Evolutionary conservation across 2,113 vertebrate species (phyloP).

Genomic region (Labrus mixtus): DNA sequence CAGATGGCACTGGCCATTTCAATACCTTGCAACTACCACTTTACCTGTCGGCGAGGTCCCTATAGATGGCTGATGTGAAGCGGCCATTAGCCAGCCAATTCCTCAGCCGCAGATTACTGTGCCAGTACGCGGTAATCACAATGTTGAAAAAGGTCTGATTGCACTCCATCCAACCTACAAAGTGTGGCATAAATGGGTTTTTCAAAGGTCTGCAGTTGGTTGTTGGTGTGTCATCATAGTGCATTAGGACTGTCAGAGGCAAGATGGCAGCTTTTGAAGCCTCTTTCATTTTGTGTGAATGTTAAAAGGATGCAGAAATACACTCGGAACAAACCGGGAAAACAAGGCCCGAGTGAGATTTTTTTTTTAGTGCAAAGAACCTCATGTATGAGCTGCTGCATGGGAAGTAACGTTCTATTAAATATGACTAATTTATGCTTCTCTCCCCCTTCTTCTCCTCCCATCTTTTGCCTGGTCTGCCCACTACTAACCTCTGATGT

Average conservation of each 20-base stretch:
- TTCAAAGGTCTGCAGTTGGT: conserved; percentile 71
- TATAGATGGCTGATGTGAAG: conserved; percentile 76
- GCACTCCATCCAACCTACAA: conserved; percentile 76
- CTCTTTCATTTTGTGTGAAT: conserved; percentile 68
- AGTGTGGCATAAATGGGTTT: conserved; percentile 78
- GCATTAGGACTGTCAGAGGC: conserved; percentile 79
- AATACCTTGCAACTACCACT: conserved; percentile 80
- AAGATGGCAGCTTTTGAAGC: conserved; percentile 71
- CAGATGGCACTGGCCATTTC: conserved; percentile 74
- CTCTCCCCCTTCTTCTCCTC: conserved; percentile 34
- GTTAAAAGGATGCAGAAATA: conserved; percentile 75
- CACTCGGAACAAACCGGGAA: conserved; percentile 51
- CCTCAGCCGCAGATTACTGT: conserved; percentile 79
- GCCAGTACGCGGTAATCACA: conserved; percentile 76
- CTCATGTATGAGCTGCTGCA: conserved; percentile 28
- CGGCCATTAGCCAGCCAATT: conserved; percentile 79
- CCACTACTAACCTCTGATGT: conserved; percentile 89
- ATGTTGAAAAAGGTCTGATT: conserved; percentile 80
- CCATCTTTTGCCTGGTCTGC: conserved; percentile 48
- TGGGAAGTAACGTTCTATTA: conserved; percentile 32
- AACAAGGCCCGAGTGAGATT: conserved; percentile 43
- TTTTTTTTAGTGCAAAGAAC: conserved; percentile 8
- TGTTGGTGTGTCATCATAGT: conserved; percentile 78
- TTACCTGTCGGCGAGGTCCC: conserved; percentile 79
- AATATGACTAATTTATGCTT: conserved; percentile 50